phyloP scores from a whole-genome alignment of 2,113 vertebrate genomes.

The Dermatemys mawii region DNA sequence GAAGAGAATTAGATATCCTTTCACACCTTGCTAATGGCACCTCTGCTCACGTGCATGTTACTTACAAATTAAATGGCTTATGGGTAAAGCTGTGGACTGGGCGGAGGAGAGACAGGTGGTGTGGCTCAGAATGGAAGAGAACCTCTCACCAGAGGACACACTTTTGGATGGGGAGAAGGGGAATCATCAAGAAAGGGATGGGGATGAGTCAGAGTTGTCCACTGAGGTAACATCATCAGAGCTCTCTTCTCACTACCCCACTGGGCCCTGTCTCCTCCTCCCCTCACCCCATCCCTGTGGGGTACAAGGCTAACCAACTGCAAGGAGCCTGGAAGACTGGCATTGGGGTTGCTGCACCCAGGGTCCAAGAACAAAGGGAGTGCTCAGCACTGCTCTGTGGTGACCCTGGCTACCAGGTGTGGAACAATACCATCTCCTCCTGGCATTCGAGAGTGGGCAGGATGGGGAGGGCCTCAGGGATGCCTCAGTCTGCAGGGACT shows the following conservation, averaged over 20 bases:
- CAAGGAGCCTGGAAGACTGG: not conserved
- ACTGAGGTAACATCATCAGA: not conserved
- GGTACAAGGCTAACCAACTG: too few species aligned
- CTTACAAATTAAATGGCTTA: not conserved
- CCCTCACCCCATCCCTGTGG: not conserved
- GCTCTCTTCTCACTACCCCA: too few species aligned
- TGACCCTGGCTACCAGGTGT: not conserved
- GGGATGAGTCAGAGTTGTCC: not conserved
- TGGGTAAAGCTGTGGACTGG: not conserved
- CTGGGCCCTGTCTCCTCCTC: fast-evolving
- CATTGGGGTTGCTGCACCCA: not conserved
- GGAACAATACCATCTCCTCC: not conserved
- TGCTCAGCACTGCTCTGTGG: not conserved
- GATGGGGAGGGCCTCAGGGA: not conserved
- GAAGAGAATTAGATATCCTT: not conserved
- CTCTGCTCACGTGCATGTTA: not conserved
- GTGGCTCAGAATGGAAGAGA: not conserved
- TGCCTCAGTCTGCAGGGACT: fast-evolving
- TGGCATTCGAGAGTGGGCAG: not conserved
- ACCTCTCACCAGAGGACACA: not conserved
- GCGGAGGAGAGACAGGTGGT: too few species aligned
- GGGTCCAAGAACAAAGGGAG: not conserved
- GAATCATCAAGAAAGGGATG: not conserved
- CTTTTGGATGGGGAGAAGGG: not conserved
- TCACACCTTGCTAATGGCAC: not conserved